phyloP scores from a whole-genome alignment of 2,797 vertebrate genomes.

The Carduelis carduelis region DNA sequence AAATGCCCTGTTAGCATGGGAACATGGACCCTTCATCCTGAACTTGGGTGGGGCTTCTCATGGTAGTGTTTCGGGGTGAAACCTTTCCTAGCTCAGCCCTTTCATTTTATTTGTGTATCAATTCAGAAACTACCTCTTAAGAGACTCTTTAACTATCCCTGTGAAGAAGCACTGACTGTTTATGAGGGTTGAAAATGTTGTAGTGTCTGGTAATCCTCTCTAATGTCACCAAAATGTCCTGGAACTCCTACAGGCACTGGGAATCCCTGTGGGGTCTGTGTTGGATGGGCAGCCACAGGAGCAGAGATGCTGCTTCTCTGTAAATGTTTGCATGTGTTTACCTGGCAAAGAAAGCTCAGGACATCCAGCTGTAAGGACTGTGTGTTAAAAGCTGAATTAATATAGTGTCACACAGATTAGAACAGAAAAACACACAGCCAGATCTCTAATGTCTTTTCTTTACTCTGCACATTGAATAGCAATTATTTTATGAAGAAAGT shows the following conservation, averaged over 20 bases:
- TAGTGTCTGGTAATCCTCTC: not conserved
- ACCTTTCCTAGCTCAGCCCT: not conserved
- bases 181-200: not conserved
- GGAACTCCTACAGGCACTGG: not conserved
- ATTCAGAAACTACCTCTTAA: not conserved
- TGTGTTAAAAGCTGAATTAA: conserved; percentile 66
- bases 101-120: not conserved
- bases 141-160: not conserved
- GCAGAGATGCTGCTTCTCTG: not conserved
- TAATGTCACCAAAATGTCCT: not conserved
- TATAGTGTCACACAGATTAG: conserved; percentile 67
- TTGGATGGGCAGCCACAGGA: not conserved
- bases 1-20: not conserved
- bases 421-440: conserved; percentile 35
- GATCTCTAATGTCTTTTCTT: conserved; percentile 41
- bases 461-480: conserved; percentile 61
- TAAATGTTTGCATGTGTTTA: conserved; percentile 7
- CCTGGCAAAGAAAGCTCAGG: conserved; percentile 23
- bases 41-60: not conserved
- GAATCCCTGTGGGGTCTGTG: not conserved
- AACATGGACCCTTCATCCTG: not conserved
- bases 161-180: not conserved
- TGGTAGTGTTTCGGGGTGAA: not conserved
- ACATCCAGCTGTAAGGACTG: conserved; percentile 15
- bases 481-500: conserved; percentile 68